A percentile compares a stretch with the other conserved stretches of the same genome.
Conservation (phyloP, 1,140 invertebrate species). For the Trichogramma pretiosum region DNA sequence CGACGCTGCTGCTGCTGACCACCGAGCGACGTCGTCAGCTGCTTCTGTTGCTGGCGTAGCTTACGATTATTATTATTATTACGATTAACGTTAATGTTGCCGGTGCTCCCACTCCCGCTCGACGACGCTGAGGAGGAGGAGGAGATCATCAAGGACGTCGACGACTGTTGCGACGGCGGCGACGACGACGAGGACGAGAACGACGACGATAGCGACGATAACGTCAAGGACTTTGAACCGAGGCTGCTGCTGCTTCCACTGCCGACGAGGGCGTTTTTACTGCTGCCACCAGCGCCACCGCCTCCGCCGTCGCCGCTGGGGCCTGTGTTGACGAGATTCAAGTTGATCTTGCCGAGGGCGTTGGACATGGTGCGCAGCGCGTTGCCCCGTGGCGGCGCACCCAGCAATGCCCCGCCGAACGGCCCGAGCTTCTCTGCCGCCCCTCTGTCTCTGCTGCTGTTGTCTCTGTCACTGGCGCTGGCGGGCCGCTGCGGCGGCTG, state of each 20-base stretch:
- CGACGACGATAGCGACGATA: neutral
- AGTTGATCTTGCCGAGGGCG: neutral
- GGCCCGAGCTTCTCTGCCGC: neutral
- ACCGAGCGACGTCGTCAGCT: neutral
- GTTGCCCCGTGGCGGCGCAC: neutral
- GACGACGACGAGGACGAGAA: neutral
- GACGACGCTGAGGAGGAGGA: neutral
- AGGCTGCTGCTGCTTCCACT: neutral
- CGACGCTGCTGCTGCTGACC: neutral
- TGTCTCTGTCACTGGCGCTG: slow-evolving; percentile 1
- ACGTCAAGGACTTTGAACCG: neutral
- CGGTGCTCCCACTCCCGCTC: too few species aligned
- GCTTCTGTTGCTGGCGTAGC: too few species aligned
- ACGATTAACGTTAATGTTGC: too few species aligned
- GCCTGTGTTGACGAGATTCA: neutral
- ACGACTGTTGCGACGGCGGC: neutral
- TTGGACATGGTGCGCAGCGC: neutral
- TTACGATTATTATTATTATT: too few species aligned
- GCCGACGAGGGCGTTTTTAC: neutral
- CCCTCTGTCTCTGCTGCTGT: neutral
- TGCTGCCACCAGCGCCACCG: neutral
- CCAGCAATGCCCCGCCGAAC: neutral
- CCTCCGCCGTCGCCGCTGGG: neutral
- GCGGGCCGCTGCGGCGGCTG: neutral
- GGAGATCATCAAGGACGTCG: neutral